These are phyloP conservation scores for Sialia sialis DNA, from an alignment of 2,113 vertebrate species.

Conservation along the genomic window DNA sequence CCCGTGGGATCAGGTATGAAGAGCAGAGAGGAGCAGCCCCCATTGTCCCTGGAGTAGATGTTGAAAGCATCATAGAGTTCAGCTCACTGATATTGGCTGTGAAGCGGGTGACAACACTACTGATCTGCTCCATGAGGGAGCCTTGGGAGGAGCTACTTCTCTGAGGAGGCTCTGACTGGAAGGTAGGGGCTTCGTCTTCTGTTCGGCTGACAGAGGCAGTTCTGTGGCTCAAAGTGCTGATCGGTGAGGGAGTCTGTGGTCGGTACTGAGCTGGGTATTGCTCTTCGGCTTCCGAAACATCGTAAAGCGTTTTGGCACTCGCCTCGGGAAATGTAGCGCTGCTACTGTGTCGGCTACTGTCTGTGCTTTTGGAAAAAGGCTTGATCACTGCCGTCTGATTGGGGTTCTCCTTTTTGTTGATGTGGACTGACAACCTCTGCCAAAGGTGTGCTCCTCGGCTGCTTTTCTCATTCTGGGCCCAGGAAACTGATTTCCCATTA, in stretches of 20 bases:
- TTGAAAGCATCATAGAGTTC: conserved; percentile 94
- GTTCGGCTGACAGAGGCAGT: conserved; percentile 76
- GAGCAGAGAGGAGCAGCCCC: conserved; percentile 73
- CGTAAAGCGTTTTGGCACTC: conserved; percentile 83
- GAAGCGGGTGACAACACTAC: conserved; percentile 96
- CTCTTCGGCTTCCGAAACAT: conserved; percentile 85
- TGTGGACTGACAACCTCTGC: conserved; percentile 94
- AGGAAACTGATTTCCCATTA: conserved; percentile 95
- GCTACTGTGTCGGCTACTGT: conserved; percentile 74
- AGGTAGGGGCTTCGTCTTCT: conserved; percentile 77
- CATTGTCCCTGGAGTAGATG: conserved; percentile 61
- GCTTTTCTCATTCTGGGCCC: conserved; percentile 91
- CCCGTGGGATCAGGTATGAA: conserved; percentile 86
- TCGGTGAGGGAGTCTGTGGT: conserved; percentile 88
- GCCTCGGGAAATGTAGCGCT: conserved; percentile 74
- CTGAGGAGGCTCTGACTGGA: conserved; percentile 80
- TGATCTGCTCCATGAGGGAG: conserved; percentile 97
- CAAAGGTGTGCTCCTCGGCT: conserved; percentile 92
- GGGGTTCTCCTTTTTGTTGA: conserved; percentile 92
- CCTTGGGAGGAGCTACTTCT: conserved; percentile 79
- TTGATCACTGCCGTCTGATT: conserved; percentile 98
- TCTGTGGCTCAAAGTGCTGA: conserved; percentile 89
- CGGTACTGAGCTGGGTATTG: conserved; percentile 78
- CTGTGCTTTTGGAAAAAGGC: conserved; percentile 91
- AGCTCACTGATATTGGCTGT: conserved; percentile 96